These are phyloP conservation scores for Plagodis pulveraria DNA, from an alignment of 2,888 invertebrate genomes.

Conservation along the genomic window DNA sequence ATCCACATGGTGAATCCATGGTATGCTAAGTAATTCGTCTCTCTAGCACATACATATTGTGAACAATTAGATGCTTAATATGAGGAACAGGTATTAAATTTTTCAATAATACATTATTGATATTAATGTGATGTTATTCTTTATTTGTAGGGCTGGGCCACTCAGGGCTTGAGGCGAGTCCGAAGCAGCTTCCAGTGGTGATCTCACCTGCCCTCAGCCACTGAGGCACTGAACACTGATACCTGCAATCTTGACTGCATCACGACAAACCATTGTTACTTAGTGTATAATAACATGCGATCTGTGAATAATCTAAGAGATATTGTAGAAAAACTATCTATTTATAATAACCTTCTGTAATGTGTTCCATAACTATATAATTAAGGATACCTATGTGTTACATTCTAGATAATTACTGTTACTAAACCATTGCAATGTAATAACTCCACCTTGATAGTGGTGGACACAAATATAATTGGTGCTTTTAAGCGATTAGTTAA, in stretches of 20 bases:
- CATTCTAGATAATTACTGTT: constrained; percentile 84
- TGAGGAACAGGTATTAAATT: too few species aligned
- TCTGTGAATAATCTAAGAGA: constrained; percentile 88
- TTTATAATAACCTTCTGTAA: constrained; percentile 87
- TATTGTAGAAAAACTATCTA: constrained; percentile 85
- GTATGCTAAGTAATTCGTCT: too few species aligned
- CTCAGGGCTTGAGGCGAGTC: constrained; percentile 87
- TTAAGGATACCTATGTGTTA: constrained; percentile 83
- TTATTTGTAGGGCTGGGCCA: constrained; percentile 85
- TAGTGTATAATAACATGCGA: constrained; percentile 87
- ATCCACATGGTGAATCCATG: too few species aligned
- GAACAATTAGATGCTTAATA: too few species aligned
- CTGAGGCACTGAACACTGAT: constrained; percentile 82
- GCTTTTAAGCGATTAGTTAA: constrained; percentile 83
- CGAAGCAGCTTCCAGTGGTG: constrained; percentile 84
- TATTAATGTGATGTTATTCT: not conserved
- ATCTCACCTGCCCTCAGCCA: constrained; percentile 82
- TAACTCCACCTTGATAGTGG: constrained; percentile 86
- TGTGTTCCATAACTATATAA: constrained; percentile 86
- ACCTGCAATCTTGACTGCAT: constrained; percentile 87
- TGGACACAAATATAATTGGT: constrained; percentile 85
- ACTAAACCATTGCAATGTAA: constrained; percentile 86
- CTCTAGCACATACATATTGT: too few species aligned
- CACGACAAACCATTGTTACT: constrained; percentile 87
- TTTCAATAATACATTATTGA: too few species aligned